Evolutionary conservation across 2,113 vertebrate species (phyloP).

Genomic region (Eublepharis macularius): DNA sequence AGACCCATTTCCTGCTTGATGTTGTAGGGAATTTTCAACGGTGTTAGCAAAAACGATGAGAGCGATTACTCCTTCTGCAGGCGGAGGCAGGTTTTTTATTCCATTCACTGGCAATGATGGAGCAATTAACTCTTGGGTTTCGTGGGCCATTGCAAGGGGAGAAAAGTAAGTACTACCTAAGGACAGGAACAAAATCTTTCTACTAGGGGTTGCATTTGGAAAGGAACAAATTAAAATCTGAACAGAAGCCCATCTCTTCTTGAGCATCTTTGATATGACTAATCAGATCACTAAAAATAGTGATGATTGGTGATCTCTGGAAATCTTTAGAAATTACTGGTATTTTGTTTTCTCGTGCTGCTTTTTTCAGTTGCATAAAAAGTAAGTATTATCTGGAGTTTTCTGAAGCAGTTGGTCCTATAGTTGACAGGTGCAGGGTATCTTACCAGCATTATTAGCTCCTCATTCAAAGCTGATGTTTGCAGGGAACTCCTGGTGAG

Average conservation of each 20-base stretch:
- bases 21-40: slow-evolving; percentile 32
- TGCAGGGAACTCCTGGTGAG: too few relatives aligned
- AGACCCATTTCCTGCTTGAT: background rate
- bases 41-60: slow-evolving; percentile 3
- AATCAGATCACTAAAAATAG: too few relatives aligned
- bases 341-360: background rate
- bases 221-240: too few relatives aligned
- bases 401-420: background rate
- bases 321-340: background rate
- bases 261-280: too few relatives aligned
- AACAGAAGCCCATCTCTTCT: too few relatives aligned
- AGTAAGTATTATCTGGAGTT: background rate
- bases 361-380: background rate
- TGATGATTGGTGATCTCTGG: too few relatives aligned
- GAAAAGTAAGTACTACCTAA: background rate
- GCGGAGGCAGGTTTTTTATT: slow-evolving; percentile 21
- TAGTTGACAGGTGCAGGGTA: background rate
- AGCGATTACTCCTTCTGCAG: background rate
- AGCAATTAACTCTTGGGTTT: slow-evolving; percentile 28
- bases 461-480: too few relatives aligned
- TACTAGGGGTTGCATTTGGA: background rate
- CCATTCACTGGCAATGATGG: slow-evolving; percentile 23
- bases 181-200: background rate
- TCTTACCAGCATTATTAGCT: too few relatives aligned
- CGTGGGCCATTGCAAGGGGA: background rate